phyloP scores from a whole-genome alignment of 1,140 invertebrate species.

The Dryas iulia region DNA sequence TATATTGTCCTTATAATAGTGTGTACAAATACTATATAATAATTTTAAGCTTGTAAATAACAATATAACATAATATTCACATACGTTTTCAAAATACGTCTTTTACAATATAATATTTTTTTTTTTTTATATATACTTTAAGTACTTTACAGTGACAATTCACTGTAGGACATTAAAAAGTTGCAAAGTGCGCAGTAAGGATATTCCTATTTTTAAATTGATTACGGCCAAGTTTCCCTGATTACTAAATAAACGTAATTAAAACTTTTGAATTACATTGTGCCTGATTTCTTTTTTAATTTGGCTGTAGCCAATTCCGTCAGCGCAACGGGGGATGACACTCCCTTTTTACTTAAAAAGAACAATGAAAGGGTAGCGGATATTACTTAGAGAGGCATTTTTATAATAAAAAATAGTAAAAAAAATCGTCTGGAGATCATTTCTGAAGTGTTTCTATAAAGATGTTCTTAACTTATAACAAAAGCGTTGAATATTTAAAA shows the following conservation, averaged over 20 bases:
- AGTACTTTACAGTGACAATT: too few relatives aligned
- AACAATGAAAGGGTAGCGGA: conserved; percentile 41
- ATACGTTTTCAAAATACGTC: too few relatives aligned
- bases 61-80: too few relatives aligned
- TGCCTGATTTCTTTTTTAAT: conserved; percentile 78
- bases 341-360: conserved; percentile 60
- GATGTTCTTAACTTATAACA: neutral
- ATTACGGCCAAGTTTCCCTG: conserved; percentile 56
- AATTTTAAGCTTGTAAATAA: too few relatives aligned
- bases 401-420: conserved; percentile 21
- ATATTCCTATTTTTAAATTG: conserved; percentile 48
- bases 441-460: conserved; percentile 1
- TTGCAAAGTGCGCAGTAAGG: conserved; percentile 17
- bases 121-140: too few relatives aligned
- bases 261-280: conserved; percentile 74
- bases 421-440: conserved; percentile 3
- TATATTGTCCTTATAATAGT: too few relatives aligned
- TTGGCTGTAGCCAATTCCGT: conserved; percentile 68
- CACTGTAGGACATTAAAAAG: neutral
- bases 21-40: too few relatives aligned
- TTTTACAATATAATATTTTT: too few relatives aligned
- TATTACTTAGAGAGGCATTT: conserved; percentile 33
- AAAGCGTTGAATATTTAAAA: neutral
- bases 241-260: conserved; percentile 77
- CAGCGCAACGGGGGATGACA: conserved; percentile 69